Base-by-base conservation (phyloP, 2,888 invertebrate species). In the Dynastes hyllus region DNA sequence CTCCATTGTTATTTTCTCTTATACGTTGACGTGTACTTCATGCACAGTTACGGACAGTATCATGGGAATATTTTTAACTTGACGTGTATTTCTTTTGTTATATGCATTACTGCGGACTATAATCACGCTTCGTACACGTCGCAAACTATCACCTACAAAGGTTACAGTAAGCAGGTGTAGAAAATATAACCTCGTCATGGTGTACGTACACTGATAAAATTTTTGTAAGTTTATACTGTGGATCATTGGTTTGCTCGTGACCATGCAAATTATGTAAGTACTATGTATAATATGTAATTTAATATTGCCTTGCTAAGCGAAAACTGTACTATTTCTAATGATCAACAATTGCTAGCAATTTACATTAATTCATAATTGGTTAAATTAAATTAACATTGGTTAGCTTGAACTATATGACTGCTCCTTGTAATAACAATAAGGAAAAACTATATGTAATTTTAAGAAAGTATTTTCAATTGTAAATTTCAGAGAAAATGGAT, bases 1-100 rank as follows among this genome's bases (percentile, higher is more conserved):
- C 61, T 22, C 73, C 40, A 75, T 75, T 75, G 73, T 75, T 75
- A 75, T 61, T 50, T 75, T 61, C 73, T 61, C 45, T 61, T 58
- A 16, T 73, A 75, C 58, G 27, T 58, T 75, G 73, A 58, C 73
- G 45, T 69, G 32, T 61, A 75, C 45, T 63, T 75, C 61, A 75
- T 75, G 73, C 73, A 61, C 45, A 75, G 73, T 40, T 61, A 61
- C 73, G 45, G 45, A 50, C 58, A 61, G 61, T 75, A 75, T 75
- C 61, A 37, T 75, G 73, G 61, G 40, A 75, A 75, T 37, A 71
- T 61, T 75, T 75, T 75, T 75, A 75, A 50, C 45, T 75, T 45
- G 37, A 55, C 32, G 61, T 75, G 61, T 22, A 75, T 61, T 75
- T 75, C 61, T 61, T 69, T 75, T 75, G 73, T 73, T 73, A 11